Evolutionary conservation across 2,113 vertebrate species (phyloP), one percentile per base, ranked within the genome.

Genomic region (Ceratotherium simum): DNA sequence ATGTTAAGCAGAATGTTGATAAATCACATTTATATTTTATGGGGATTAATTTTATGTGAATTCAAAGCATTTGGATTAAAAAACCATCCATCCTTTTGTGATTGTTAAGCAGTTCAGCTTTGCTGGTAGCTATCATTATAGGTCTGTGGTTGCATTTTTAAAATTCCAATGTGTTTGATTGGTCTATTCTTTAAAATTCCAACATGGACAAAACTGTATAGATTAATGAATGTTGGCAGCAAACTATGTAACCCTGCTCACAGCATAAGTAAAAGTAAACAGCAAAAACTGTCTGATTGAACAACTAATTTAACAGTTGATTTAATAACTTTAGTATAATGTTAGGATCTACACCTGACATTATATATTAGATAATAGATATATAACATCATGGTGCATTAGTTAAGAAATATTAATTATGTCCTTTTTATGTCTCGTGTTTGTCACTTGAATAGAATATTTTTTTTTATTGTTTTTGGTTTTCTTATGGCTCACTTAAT

Each of bases 71-170:
- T 96, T 89, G 58, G 16, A 51, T 86, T 18, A 56, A 76, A 92
- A 88, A 91, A 60, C 29, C 21, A 48, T 73, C 0, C 29, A 31
- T 65, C 46, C 8, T 76, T 18, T 78, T 88, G 25, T 80, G 33
- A 51, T 58, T 83, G 36, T 94, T 92, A 64, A 82, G 81, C 33
- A 88, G 21, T 85, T 85, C n/a, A 62, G 67, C 93, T 90, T 73
- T 51, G 23, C 65, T 67, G 33, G 2, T 89, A 70, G 58, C 60
- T 58, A 7, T 86, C 33, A 36, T 51, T 84, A 46, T n/a, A 83
- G 62, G 25, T 72, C 46, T 90, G 51, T 88, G 67, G 56, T 89
- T 97, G 31, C 36, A 58, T 81, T 95, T 95, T 92, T 73, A 94
- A 78, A 91, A 87, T 87, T 29, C 33, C 29, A 18, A 0, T 58